Evolutionary conservation across 1,140 invertebrate genomes (phyloP).

Genomic region (Drosophila carrolli): DNA sequence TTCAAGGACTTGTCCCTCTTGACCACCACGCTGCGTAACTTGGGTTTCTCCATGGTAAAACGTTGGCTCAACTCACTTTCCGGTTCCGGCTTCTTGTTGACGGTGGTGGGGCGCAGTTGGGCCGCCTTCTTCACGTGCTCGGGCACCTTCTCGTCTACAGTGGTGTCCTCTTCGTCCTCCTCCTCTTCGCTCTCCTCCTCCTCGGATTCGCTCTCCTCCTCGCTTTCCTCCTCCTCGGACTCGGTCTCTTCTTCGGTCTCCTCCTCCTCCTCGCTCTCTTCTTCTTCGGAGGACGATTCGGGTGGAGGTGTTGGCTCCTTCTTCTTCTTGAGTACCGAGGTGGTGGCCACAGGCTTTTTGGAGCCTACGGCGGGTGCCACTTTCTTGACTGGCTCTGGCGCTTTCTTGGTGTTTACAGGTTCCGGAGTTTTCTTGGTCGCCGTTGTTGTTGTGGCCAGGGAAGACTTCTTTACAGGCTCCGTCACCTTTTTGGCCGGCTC

Average conservation of each 20-base stretch:
- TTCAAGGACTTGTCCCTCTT: slow-evolving; percentile 81
- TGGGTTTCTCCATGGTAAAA: slow-evolving; percentile 82
- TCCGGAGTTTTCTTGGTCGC: slow-evolving; percentile 58
- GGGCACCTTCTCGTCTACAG: slow-evolving; percentile 65
- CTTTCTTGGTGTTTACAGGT: slow-evolving; percentile 53
- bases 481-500: slow-evolving; percentile 36
- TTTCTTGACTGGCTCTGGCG: slow-evolving; percentile 64
- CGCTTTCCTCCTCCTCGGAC: slow-evolving; percentile 60
- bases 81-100: slow-evolving; percentile 67
- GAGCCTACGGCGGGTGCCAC: slow-evolving; percentile 9
- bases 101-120: slow-evolving; percentile 65
- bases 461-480: slow-evolving; percentile 46
- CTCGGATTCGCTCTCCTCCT: slow-evolving; percentile 63
- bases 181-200: slow-evolving; percentile 56
- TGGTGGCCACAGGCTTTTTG: slow-evolving; percentile 51
- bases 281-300: slow-evolving; percentile 71
- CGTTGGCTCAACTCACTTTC: slow-evolving; percentile 82
- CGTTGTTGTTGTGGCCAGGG: slow-evolving; percentile 21
- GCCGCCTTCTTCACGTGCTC: slow-evolving; percentile 72
- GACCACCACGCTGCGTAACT: slow-evolving; percentile 76
- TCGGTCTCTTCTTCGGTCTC: slow-evolving; percentile 69
- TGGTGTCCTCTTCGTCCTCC: slow-evolving; percentile 61
- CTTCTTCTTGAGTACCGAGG: slow-evolving; percentile 56
- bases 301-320: slow-evolving; percentile 78
- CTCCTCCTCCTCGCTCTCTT: slow-evolving; percentile 66